Evolutionary conservation across 1,140 invertebrate genomes (phyloP).

Genomic region (Rhopalosiphum maidis): DNA sequence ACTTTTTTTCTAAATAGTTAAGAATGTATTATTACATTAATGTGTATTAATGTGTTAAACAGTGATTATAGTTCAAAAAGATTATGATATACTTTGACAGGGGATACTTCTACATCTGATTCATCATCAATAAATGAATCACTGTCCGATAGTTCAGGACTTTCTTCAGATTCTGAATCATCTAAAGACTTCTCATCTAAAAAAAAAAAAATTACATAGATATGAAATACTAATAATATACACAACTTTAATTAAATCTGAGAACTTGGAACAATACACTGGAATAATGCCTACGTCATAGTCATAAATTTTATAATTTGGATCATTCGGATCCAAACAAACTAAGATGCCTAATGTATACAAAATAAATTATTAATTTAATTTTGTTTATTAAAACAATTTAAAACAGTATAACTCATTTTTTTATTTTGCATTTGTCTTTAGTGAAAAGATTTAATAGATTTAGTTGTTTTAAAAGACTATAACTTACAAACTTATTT

Average conservation of each 20-base stretch:
- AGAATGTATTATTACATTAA: not conserved
- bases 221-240: not conserved
- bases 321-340: no score
- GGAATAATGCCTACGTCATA: no score
- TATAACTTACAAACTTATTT: no score
- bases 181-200: constrained; percentile 44
- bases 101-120: constrained; percentile 17
- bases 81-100: constrained; percentile 18
- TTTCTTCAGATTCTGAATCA: constrained; percentile 50
- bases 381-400: no score
- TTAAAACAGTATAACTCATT: no score
- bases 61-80: not conserved
- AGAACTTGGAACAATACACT: not conserved
- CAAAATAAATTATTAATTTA: no score
- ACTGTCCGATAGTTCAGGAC: constrained; percentile 22
- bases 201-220: constrained; percentile 29
- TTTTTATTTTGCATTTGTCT: no score
- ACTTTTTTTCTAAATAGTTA: constrained; percentile 8
- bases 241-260: not conserved
- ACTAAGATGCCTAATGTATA: no score
- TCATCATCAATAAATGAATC: constrained; percentile 54
- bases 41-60: no score
- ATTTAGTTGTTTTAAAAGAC: no score
- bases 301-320: no score
- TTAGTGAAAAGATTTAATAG: no score